Percentiles rank a stretch among this genome's conserved stretches.
phyloP scores from a whole-genome alignment of 1,140 invertebrate species.

The Diplogasteroides magnus region DNA sequence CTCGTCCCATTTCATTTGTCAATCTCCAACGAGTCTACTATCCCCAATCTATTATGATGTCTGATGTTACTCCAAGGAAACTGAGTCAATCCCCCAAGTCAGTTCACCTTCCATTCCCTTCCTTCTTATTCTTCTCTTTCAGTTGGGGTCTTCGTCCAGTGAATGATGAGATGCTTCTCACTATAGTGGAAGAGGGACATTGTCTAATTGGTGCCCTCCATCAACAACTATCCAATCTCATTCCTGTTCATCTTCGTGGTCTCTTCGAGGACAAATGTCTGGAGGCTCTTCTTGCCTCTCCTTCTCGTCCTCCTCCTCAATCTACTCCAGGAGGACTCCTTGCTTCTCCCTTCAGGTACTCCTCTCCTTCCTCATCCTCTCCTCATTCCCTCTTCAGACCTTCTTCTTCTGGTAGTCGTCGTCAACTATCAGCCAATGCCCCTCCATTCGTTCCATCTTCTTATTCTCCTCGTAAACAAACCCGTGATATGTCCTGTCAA shows the following conservation, averaged over 20 bases:
- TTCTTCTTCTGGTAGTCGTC: slow-evolving; percentile 20
- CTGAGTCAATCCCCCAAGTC: slow-evolving; percentile 49
- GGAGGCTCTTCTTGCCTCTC: slow-evolving; percentile 40
- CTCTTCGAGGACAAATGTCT: slow-evolving; percentile 48
- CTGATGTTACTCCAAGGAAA: slow-evolving; percentile 51
- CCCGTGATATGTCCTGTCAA: slow-evolving; percentile 45
- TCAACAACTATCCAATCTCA: slow-evolving; percentile 41
- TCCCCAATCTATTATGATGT: slow-evolving; percentile 53
- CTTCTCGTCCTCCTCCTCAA: slow-evolving; percentile 34
- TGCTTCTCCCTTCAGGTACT: slow-evolving; percentile 12
- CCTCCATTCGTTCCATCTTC: slow-evolving; percentile 14
- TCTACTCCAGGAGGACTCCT: not conserved
- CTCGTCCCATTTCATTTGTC: slow-evolving; percentile 49
- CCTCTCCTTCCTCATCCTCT: slow-evolving; percentile 16
- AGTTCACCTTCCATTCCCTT: not conserved
- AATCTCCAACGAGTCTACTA: slow-evolving; percentile 55
- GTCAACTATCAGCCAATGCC: slow-evolving; percentile 11
- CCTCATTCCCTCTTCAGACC: slow-evolving; percentile 23
- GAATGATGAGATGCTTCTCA: slow-evolving; percentile 43
- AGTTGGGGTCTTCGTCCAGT: slow-evolving; percentile 50
- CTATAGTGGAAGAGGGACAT: slow-evolving; percentile 49
- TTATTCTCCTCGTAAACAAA: slow-evolving; percentile 31
- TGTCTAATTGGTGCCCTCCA: slow-evolving; percentile 47
- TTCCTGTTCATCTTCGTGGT: slow-evolving; percentile 36
- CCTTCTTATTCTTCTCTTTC: slow-evolving; percentile 11